Evolutionary conservation across 2,888 invertebrate genomes (phyloP).

Genomic region (Nemotelus pantherinus): DNA sequence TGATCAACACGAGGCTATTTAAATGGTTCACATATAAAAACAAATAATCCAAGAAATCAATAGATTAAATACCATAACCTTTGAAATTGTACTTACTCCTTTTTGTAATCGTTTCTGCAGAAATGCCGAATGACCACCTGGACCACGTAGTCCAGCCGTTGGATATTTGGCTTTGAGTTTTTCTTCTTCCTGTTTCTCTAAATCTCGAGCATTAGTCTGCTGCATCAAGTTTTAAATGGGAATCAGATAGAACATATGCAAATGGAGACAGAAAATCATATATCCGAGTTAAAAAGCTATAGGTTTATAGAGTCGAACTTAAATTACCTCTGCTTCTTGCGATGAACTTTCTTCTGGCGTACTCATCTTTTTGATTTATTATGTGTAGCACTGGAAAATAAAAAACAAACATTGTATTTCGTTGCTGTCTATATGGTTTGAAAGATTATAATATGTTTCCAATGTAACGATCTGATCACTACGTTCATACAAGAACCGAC

Average conservation of each 20-base stretch:
- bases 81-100: conserved; percentile 73
- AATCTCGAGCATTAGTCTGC: conserved; percentile 66
- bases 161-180: conserved; percentile 94
- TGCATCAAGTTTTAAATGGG: background rate
- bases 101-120: conserved; percentile 93
- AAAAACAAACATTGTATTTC: too few species aligned
- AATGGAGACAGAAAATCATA: background rate
- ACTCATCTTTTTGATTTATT: conserved; percentile 43
- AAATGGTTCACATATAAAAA: background rate
- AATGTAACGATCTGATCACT: too few species aligned
- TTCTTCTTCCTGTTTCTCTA: conserved; percentile 91
- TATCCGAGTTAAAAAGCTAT: background rate
- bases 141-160: conserved; percentile 74
- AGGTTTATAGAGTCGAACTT: background rate
- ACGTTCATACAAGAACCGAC: too few species aligned
- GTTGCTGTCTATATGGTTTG: too few species aligned
- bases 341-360: conserved; percentile 48
- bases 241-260: background rate
- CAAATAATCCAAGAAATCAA: too few species aligned
- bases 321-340: conserved; percentile 47
- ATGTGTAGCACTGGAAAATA: too few species aligned
- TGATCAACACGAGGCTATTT: too few species aligned
- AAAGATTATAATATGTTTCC: too few species aligned
- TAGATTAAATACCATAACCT: too few species aligned
- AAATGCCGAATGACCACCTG: conserved; percentile 87